Conservation (phyloP, 1,140 invertebrate species). For the Zaprionus capensis region DNA sequence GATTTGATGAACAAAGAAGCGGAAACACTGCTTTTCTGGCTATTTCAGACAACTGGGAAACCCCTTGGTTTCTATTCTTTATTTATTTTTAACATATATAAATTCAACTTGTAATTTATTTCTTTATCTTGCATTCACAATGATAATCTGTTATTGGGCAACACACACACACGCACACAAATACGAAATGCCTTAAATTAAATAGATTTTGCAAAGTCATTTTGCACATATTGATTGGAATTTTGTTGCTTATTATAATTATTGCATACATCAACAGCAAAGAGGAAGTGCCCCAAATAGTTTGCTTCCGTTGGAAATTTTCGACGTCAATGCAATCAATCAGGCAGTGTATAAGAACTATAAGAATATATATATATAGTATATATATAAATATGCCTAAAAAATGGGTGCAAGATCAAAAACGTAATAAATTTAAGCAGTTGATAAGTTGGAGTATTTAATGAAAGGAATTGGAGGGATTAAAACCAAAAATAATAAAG, state of each 20-base stretch:
- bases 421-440: too few species aligned
- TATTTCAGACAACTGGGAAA: background rate
- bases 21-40: background rate
- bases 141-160: background rate
- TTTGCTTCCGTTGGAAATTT: conserved; percentile 9
- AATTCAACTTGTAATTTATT: background rate
- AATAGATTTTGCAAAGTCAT: conserved; percentile 1
- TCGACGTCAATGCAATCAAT: background rate
- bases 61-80: background rate
- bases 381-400: too few species aligned
- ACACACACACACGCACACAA: background rate
- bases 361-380: too few species aligned
- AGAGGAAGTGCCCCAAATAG: conserved; percentile 4
- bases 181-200: background rate
- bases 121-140: background rate
- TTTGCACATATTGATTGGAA: conserved; percentile 5
- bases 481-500: too few species aligned
- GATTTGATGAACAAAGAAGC: background rate
- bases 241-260: background rate
- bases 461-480: too few species aligned
- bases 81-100: background rate
- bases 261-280: background rate
- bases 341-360: background rate
- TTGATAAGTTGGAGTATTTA: too few species aligned
- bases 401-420: too few species aligned